Base-by-base conservation (phyloP, 2,113 vertebrate genomes). In the Microcebus tavaratra region DNA sequence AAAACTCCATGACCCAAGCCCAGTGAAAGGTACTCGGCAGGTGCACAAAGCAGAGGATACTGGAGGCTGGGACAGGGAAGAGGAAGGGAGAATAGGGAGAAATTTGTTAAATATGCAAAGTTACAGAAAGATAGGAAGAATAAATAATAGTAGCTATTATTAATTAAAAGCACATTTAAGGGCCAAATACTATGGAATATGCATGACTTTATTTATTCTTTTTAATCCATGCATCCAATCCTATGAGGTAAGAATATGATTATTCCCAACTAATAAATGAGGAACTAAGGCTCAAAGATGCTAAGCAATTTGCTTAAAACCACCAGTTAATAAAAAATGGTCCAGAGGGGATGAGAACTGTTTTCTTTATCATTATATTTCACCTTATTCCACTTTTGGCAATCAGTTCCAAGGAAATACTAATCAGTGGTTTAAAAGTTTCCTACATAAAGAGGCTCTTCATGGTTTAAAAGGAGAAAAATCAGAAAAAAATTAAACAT, bases 151-250 rank as follows among this genome's bases (percentile, higher is more conserved):
- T 5, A 79, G 36, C 25, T 31, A 1, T 57, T 95, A 82, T 61
- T 79, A 85, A 91, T 29, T 39, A n/a, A 83, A 96, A 90, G 53
- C 20, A 70, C 75, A 59, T 93, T 68, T 84, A 88, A 94, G 42
- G 91, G 53, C 72, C 42, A 90, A 95, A 80, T 57, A 36, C 23
- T 45, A 93, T 68, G 39, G 27, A 72, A 67, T 94, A 36, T 20
- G 6, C 4, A 42, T 70, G 89, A 73, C 9, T 80, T 53, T 89
- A 50, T 80, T 85, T 67, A 76, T 9, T 76, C 27, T 81, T 72
- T 92, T 90, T 67, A 94, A 94, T 72, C 76, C 25, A 75, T 14
- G 20, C 15, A 80, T 14, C 25, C 55, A 81, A 59, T 36, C 68
- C 50, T 27, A 76, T 73, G 29, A 95, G 36, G 55, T 23, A 93